Conservation (phyloP, 2,888 invertebrate genomes). For the Pimpla rufipes region DNA sequence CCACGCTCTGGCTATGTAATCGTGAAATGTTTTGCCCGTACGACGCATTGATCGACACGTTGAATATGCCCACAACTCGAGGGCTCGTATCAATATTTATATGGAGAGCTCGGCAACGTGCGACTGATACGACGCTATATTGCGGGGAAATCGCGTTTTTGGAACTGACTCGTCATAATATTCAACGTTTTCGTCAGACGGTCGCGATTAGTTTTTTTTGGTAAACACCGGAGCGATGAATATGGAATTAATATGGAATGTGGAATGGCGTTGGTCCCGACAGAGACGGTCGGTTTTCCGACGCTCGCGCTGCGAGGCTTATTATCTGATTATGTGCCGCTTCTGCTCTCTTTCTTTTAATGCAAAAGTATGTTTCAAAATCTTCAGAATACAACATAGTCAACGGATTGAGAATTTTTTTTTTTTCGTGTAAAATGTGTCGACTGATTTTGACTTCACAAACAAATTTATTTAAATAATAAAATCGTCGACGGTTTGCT, state of each 20-base stretch:
- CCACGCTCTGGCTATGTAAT: constrained; percentile 3
- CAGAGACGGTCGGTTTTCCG: neutral
- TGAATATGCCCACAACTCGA: neutral
- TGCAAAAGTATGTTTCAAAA: neutral
- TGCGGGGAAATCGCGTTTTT: constrained; percentile 5
- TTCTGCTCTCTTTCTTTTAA: neutral
- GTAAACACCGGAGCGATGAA: neutral
- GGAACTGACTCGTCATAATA: neutral
- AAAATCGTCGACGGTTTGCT: too few relatives aligned
- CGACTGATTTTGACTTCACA: too few relatives aligned
- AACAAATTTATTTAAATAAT: too few relatives aligned
- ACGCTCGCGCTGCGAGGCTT: neutral
- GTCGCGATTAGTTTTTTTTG: neutral
- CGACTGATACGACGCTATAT: constrained; percentile 7
- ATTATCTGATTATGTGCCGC: neutral
- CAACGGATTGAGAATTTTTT: too few relatives aligned
- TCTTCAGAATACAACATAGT: neutral
- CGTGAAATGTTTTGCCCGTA: constrained; percentile 9
- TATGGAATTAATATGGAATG: neutral
- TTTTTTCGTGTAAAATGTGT: too few relatives aligned
- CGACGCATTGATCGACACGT: neutral
- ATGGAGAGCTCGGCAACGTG: constrained; percentile 9
- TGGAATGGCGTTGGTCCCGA: neutral
- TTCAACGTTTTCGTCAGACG: neutral
- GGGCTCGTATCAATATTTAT: constrained; percentile 29